These are phyloP conservation scores for Steatocranus sp. DNA, from an alignment of 2,797 vertebrate species.

Conservation along the genomic window DNA sequence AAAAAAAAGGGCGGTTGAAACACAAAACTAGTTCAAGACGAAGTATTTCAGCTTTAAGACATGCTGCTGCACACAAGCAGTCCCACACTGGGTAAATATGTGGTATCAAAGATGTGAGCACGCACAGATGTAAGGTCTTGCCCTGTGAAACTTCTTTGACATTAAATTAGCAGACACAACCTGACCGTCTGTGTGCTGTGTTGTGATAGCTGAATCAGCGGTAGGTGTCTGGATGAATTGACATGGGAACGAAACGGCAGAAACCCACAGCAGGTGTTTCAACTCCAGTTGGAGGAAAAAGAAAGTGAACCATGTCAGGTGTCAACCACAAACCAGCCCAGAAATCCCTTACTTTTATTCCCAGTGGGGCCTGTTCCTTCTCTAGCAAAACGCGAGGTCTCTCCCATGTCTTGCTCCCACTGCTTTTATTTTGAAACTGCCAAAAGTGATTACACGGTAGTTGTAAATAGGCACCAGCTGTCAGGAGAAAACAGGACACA, in stretches of 20 bases:
- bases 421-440: slow-evolving; percentile 51
- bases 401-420: neutral
- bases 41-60: neutral
- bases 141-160: neutral
- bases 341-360: slow-evolving; percentile 21
- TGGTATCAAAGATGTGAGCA: neutral
- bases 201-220: slow-evolving; percentile 40
- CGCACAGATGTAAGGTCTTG: slow-evolving; percentile 1
- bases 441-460: slow-evolving; percentile 48
- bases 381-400: slow-evolving; percentile 1
- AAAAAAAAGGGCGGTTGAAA: neutral
- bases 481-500: slow-evolving; percentile 34
- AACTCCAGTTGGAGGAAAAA: slow-evolving; percentile 12
- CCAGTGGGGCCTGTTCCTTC: neutral
- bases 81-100: neutral
- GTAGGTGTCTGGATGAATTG: slow-evolving; percentile 20
- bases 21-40: neutral
- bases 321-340: neutral
- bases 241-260: slow-evolving; percentile 30
- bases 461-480: slow-evolving; percentile 47
- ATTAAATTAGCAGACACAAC: neutral
- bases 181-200: neutral
- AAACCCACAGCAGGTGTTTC: slow-evolving; percentile 54
- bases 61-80: neutral
- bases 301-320: slow-evolving; percentile 39